phyloP scores from a whole-genome alignment of 2,888 invertebrate species.

The Hirtodrosophila trivittata region DNA sequence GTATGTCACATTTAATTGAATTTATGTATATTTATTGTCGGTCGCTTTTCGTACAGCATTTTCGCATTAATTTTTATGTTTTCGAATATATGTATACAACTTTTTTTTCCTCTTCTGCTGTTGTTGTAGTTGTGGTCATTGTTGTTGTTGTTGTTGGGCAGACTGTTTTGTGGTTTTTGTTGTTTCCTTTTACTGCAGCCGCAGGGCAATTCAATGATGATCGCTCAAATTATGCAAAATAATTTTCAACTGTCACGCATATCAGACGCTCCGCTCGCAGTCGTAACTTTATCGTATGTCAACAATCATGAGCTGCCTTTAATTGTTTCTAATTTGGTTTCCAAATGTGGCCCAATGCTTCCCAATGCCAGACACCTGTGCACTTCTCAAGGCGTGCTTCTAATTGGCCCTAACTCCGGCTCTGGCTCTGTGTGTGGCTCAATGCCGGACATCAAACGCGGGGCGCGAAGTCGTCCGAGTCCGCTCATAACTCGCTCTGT shows the following conservation, averaged over 20 bases:
- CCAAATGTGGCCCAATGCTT: conserved; percentile 30
- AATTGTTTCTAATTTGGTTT: conserved; percentile 79
- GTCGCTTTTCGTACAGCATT: conserved; percentile 62
- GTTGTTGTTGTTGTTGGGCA: conserved; percentile 13
- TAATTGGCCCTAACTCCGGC: conserved; percentile 63
- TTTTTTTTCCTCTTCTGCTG: conserved; percentile 33
- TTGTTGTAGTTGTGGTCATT: background rate
- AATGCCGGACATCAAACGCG: conserved; percentile 54
- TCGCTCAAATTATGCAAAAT: conserved; percentile 78
- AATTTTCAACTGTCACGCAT: conserved; percentile 78
- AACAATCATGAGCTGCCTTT: conserved; percentile 67
- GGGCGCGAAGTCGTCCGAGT: conserved; percentile 44
- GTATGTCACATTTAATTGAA: conserved; percentile 80
- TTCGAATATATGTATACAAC: conserved; percentile 35
- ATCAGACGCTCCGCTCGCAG: conserved; percentile 39
- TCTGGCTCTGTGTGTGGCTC: conserved; percentile 18
- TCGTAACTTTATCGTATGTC: conserved; percentile 54
- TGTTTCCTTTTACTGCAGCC: conserved; percentile 7
- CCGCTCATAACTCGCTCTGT: conserved; percentile 46
- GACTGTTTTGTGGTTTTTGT: conserved; percentile 68
- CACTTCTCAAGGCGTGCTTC: conserved; percentile 78
- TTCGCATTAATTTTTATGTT: conserved; percentile 79
- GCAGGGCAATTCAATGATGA: conserved; percentile 62
- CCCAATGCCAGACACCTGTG: conserved; percentile 60
- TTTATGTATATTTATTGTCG: conserved; percentile 78